Conservation (phyloP, 2,888 invertebrate genomes). For the Nineta flava region DNA sequence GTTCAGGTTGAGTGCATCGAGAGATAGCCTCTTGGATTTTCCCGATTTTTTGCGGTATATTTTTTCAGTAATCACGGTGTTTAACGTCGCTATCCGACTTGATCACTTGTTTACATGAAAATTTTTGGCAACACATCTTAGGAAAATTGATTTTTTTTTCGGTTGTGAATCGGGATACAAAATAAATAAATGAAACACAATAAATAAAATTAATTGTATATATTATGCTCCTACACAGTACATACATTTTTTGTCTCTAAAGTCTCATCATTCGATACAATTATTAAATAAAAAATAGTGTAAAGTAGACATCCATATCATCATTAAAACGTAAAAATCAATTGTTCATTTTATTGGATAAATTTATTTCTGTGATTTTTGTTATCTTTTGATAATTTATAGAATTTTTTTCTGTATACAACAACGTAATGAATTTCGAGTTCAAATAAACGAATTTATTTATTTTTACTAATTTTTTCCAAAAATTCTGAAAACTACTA, state of each 20-base stretch:
- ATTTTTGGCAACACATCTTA: too few relatives aligned
- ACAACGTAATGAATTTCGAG: not conserved
- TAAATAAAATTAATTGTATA: slow-evolving; percentile 1
- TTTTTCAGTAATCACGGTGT: too few relatives aligned
- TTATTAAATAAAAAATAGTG: not conserved
- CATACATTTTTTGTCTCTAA: not conserved
- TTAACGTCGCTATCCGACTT: too few relatives aligned
- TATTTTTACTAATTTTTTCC: not conserved
- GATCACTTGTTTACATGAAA: too few relatives aligned
- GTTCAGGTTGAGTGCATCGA: too few relatives aligned
- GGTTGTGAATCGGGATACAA: too few relatives aligned
- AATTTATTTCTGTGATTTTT: not conserved
- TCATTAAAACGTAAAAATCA: too few relatives aligned
- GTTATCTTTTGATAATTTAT: not conserved
- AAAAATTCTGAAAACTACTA: not conserved
- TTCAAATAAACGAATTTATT: not conserved
- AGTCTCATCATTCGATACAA: not conserved
- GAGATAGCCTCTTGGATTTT: too few relatives aligned
- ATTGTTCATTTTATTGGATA: not conserved
- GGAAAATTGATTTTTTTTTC: too few relatives aligned
- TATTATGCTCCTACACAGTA: not conserved
- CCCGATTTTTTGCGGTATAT: too few relatives aligned
- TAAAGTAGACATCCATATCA: too few relatives aligned
- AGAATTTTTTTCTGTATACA: not conserved
- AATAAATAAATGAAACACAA: slow-evolving; percentile 2